Evolutionary conservation across 2,797 vertebrate genomes (phyloP).

Genomic region (Rhynchonycteris naso): DNA sequence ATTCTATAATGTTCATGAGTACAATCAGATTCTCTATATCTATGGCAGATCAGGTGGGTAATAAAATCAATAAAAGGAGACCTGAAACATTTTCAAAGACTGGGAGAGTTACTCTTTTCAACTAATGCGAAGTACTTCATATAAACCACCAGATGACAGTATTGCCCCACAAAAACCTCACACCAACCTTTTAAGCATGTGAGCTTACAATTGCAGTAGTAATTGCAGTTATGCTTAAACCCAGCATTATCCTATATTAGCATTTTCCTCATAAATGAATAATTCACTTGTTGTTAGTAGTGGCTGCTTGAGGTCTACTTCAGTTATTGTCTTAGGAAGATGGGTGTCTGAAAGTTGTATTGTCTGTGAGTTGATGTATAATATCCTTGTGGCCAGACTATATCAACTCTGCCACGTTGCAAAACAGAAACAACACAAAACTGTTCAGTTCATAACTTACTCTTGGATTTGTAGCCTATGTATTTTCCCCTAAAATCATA

Average conservation of each 20-base stretch:
- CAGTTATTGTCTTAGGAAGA: background rate
- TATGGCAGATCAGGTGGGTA: background rate
- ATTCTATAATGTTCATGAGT: background rate
- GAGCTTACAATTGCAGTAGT: background rate
- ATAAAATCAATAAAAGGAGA: background rate
- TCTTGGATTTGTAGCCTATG: background rate
- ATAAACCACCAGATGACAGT: background rate
- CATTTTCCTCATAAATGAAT: background rate
- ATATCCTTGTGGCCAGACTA: background rate
- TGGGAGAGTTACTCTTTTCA: background rate
- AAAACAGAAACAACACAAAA: background rate
- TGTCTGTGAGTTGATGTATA: background rate
- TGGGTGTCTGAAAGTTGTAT: background rate
- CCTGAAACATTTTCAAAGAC: background rate
- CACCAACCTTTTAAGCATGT: rapidly evolving
- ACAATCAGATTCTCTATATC: background rate
- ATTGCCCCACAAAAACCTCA: constrained; percentile 12
- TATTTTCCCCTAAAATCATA: background rate
- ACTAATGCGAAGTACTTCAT: background rate
- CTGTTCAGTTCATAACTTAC: background rate
- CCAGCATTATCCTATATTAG: background rate
- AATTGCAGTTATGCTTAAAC: background rate
- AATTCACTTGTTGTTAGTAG: background rate
- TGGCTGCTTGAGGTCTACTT: background rate
- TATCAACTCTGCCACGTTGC: background rate